Evolutionary conservation across 2,797 vertebrate species (phyloP).

Genomic region (Phoebastria nigripes): DNA sequence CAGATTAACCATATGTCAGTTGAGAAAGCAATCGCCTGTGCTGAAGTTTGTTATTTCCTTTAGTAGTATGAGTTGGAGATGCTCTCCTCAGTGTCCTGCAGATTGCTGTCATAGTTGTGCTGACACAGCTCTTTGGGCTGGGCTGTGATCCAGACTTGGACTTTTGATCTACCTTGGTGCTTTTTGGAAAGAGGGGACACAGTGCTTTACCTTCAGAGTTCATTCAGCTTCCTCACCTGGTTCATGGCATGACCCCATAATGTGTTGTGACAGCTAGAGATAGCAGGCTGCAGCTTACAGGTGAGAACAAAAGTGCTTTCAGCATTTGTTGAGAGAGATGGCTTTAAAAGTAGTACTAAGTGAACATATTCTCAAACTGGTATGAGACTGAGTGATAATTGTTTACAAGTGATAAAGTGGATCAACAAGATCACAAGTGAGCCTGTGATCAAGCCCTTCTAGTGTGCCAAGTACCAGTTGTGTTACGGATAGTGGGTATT

Average conservation of each 20-base stretch:
- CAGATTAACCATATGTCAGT: background rate
- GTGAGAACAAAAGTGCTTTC: background rate
- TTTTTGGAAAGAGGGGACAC: background rate
- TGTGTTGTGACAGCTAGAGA: background rate
- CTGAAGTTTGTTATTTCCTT: background rate
- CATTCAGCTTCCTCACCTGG: background rate
- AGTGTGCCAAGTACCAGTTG: background rate
- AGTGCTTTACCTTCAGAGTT: background rate
- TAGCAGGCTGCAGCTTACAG: background rate
- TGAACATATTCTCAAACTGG: background rate
- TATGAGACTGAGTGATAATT: background rate
- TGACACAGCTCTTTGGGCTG: background rate
- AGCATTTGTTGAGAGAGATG: background rate
- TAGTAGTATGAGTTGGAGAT: background rate
- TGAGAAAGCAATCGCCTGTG: background rate
- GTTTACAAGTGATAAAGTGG: background rate
- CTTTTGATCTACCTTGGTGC: background rate
- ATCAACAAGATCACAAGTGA: background rate
- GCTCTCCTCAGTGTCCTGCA: background rate
- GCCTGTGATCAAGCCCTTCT: background rate
- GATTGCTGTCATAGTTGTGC: background rate
- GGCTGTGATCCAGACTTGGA: background rate
- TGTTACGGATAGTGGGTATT: background rate
- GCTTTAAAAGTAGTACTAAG: background rate
- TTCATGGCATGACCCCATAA: fast-evolving